Conservation (phyloP, 2,797 vertebrate genomes). For the Sebastes goodei region DNA sequence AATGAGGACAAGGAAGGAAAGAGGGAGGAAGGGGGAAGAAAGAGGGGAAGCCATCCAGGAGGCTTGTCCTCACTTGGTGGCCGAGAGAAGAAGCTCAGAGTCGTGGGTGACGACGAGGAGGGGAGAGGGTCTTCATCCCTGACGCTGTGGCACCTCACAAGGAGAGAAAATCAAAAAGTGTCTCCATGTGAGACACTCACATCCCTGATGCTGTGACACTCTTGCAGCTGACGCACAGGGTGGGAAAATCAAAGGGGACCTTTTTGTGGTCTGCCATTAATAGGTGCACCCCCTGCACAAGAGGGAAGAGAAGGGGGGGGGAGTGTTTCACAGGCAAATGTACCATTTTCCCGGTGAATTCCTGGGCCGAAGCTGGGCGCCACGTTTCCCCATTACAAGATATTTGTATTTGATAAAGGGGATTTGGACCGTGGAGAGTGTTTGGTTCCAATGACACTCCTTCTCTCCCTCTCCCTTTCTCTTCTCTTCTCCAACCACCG, state of each 20-base stretch:
- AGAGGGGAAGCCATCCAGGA: constrained; percentile 31
- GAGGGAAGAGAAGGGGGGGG: not conserved
- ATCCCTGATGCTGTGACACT: constrained; percentile 67
- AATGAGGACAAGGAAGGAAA: not conserved
- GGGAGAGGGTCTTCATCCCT: constrained; percentile 13
- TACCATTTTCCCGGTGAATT: constrained; percentile 46
- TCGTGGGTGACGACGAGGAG: constrained; percentile 12
- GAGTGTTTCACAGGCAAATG: constrained; percentile 46
- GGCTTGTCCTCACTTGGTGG: constrained; percentile 47
- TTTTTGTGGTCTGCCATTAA: constrained; percentile 71
- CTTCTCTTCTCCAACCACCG: constrained; percentile 66
- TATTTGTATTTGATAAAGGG: constrained; percentile 56
- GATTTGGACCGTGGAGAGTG: constrained; percentile 48
- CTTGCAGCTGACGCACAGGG: constrained; percentile 59
- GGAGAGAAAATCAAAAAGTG: constrained; percentile 70
- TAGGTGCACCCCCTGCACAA: constrained; percentile 44
- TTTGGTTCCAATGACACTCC: constrained; percentile 58
- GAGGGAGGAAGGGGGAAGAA: constrained; percentile 13
- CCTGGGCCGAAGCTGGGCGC: constrained; percentile 22
- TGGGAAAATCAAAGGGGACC: constrained; percentile 72
- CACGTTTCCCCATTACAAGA: constrained; percentile 37
- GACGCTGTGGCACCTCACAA: constrained; percentile 41
- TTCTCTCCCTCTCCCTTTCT: constrained; percentile 45
- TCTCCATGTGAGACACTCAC: constrained; percentile 59
- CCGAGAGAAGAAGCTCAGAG: constrained; percentile 28